Conservation (phyloP, 2,888 invertebrate species). For the Tachystola acroxantha region DNA sequence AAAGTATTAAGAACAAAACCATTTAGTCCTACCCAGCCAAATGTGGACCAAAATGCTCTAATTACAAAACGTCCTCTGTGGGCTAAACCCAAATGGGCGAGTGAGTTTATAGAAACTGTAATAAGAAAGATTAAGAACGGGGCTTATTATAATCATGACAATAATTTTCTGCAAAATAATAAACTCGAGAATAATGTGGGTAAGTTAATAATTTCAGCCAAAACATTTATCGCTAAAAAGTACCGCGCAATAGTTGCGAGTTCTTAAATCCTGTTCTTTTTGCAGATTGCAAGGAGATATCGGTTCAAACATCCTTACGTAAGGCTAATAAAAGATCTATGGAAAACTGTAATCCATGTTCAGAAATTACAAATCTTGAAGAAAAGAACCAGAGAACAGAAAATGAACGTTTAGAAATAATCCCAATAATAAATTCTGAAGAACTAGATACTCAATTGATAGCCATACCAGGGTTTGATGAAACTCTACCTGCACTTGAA, state of each 20-base stretch:
- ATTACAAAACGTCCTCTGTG: slow-evolving; percentile 25
- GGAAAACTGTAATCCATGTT: no score
- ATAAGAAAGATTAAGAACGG: slow-evolving; percentile 55
- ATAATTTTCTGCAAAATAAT: background rate
- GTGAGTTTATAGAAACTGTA: slow-evolving; percentile 60
- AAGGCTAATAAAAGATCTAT: no score
- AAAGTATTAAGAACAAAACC: background rate
- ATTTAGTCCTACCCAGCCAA: no score
- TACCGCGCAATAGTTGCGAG: background rate
- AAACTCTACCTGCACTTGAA: slow-evolving; percentile 35
- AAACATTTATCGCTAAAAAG: background rate
- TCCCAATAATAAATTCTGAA: no score
- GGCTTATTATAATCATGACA: slow-evolving; percentile 47
- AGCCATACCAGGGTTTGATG: slow-evolving; percentile 44
- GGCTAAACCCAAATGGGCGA: slow-evolving; percentile 52
- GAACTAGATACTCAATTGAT: slow-evolving; percentile 4
- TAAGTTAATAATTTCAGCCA: background rate
- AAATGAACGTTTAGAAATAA: no score
- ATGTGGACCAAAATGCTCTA: no score
- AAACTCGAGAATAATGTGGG: background rate
- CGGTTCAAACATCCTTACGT: slow-evolving; percentile 28
- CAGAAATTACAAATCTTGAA: no score
- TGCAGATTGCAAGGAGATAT: slow-evolving; percentile 30
- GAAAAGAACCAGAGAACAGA: no score
- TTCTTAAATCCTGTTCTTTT: slow-evolving; percentile 8